Evolutionary conservation across 2,888 invertebrate species (phyloP), one percentile per base, ranked within the genome.

Genomic region (Anoplius nigerrimus): DNA sequence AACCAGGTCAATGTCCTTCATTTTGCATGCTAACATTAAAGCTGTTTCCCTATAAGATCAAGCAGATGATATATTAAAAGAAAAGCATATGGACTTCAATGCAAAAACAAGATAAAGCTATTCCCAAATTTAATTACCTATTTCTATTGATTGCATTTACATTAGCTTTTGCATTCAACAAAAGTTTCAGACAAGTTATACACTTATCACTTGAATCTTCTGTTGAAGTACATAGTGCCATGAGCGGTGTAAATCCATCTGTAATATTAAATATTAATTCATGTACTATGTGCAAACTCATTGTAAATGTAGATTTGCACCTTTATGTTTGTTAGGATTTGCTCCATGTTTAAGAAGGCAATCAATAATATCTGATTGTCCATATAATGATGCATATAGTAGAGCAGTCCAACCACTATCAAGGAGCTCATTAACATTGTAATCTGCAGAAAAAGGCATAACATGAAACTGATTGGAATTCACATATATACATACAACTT

Each of bases 211-310:
- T 83, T n/a, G 89, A 88, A 59, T 87, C 86, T 69, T 86, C 88
- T n/a, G 88, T 89, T 70, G 90, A 91, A 76, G 88, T 90, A 78
- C 92, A 92, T n/a, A 91, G 90, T 71, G 91, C 90, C 92, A 93
- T 93, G 60, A 93, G 84, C 22, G 92, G 91, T 46, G 92, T 92
- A 61, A 90, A 90, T n/a, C 91, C 91, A 87, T 93, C 93, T 93
- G 89, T 48, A 57, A 62, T 15, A 20, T 5, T 57, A 15, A 59
- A 21, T 34, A 11, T 21, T 15, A 13, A 18, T 46, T 34, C 2
- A 34, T 20, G 16, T 16, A 42, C 15, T 4, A 55, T 48, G 4
- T 11, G 11, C 11, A 34, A 34, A 34, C 2, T 1, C 11, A 13
- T 5, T 34, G 11, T 1, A 34, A 34, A 6, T 24, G 6, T 24